Base-by-base conservation (phyloP, 1,140 invertebrate species). In the Euura saliciscinereae region DNA sequence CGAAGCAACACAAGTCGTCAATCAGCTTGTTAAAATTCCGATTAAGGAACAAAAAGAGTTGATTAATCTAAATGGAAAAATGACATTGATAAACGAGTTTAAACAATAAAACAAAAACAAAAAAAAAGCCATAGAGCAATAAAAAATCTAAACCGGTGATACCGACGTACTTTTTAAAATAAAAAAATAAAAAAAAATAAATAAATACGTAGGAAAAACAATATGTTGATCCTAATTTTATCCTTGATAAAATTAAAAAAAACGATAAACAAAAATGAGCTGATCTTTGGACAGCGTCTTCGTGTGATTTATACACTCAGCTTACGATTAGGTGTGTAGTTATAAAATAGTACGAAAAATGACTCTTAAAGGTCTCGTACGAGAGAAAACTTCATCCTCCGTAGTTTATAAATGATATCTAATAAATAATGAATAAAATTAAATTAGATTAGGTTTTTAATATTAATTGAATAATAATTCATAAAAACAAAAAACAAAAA, bases 401-500 rank as follows among this genome's bases (percentile, higher is more conserved):
- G n/a, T 43, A 43, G 51, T 43, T 71, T 70, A 28, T 13, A 13
- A 68, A 10, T 66, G 44, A 66, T 66, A 69, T 43, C 28, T 3
- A 44, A 67, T 11, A 43, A 59, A 65, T n/a, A 66, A 8, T 3
- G n/a, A 28, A 64, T 43, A 65, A n/a, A n/a, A 43, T 43, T 67
- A 45, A 43, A 71, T 7, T 68, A 28, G 28, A 28, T 28, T 28
- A 28, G 28, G 28, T 28, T 28, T 28, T 28, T 28, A 28, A 28
- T 28, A 28, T 28, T 28, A 28, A 28, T 28, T 28, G 28, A 28
- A 28, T 28, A 74, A 72, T n/a, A 66, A 74, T 44, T 44, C 46
- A 69, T 69, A 68, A 72, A 68, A 69, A 74, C 59, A 51, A 66
- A 51, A 69, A 69, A 66, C 3, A 6, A 71, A 71, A 46, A 72